phyloP scores from a whole-genome alignment of 2,113 vertebrate genomes.

The Prionailurus bengalensis region DNA sequence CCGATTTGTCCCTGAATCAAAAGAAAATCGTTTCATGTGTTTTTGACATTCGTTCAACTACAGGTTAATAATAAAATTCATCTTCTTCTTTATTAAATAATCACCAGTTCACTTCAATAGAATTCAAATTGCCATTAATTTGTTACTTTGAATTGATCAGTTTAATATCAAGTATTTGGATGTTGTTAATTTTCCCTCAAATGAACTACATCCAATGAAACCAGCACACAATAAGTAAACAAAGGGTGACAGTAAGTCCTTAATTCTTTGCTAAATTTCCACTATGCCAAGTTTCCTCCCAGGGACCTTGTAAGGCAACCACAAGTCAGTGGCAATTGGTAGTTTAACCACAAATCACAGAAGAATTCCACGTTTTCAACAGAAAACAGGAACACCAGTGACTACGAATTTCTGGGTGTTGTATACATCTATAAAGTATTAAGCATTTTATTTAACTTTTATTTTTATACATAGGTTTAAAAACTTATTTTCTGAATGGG shows the following conservation, averaged over 20 bases:
- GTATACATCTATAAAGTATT: background rate
- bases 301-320: background rate
- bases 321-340: background rate
- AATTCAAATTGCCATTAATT: background rate
- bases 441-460: constrained; percentile 18
- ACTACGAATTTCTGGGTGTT: background rate
- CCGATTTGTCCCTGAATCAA: background rate
- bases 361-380: constrained; percentile 5
- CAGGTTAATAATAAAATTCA: background rate
- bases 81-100: background rate
- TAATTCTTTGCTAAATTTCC: constrained; percentile 13
- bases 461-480: background rate
- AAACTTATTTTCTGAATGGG: background rate
- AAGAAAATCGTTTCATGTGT: background rate
- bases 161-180: background rate
- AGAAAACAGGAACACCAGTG: background rate
- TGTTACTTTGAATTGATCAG: background rate
- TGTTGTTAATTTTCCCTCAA: constrained; percentile 45
- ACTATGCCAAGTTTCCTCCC: background rate
- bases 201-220: constrained; percentile 13
- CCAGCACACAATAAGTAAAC: background rate
- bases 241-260: background rate
- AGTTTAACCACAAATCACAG: background rate
- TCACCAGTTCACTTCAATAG: background rate
- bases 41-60: background rate